A percentile compares a stretch with the other conserved stretches of the same genome.
Evolutionary conservation across 2,888 invertebrate species (phyloP).

Genomic region (Netelia melanura): DNA sequence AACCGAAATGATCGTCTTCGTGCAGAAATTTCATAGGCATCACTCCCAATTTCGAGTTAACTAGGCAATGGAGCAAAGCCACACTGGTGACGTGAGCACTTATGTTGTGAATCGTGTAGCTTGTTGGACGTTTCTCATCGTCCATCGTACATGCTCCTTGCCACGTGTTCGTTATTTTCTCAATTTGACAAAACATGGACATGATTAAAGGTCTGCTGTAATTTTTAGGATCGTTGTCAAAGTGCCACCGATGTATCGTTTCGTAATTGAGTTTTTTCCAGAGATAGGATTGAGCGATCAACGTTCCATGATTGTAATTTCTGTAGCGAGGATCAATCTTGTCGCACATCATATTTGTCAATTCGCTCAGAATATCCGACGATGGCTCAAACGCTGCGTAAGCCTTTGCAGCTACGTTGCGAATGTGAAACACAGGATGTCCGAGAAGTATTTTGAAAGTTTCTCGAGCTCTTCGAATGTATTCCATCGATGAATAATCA

Average conservation of each 20-base stretch:
- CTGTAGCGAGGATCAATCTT: constrained; percentile 27
- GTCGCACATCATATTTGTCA: constrained; percentile 67
- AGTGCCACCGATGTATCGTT: too few relatives aligned
- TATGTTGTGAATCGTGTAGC: constrained; percentile 16
- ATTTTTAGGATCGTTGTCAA: constrained; percentile 2
- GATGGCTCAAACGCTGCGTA: constrained; percentile 77
- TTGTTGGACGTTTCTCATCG: neutral
- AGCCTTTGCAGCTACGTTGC: constrained; percentile 81
- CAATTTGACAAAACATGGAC: constrained; percentile 18
- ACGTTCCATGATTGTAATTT: constrained; percentile 79
- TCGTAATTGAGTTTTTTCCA: constrained; percentile 68
- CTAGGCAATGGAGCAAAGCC: constrained; percentile 12
- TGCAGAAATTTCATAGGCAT: neutral
- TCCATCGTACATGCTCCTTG: neutral
- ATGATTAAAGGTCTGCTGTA: neutral
- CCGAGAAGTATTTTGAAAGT: constrained; percentile 70
- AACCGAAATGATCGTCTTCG: too few relatives aligned
- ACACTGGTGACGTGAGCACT: neutral
- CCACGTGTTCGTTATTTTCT: neutral
- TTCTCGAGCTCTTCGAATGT: constrained; percentile 65
- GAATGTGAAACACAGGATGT: constrained; percentile 77
- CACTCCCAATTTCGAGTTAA: neutral
- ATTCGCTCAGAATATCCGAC: constrained; percentile 68
- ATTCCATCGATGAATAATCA: constrained; percentile 73
- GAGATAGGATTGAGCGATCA: constrained; percentile 76